Evolutionary conservation across 1,140 invertebrate species (phyloP).

Genomic region (Papilio glaucus): DNA sequence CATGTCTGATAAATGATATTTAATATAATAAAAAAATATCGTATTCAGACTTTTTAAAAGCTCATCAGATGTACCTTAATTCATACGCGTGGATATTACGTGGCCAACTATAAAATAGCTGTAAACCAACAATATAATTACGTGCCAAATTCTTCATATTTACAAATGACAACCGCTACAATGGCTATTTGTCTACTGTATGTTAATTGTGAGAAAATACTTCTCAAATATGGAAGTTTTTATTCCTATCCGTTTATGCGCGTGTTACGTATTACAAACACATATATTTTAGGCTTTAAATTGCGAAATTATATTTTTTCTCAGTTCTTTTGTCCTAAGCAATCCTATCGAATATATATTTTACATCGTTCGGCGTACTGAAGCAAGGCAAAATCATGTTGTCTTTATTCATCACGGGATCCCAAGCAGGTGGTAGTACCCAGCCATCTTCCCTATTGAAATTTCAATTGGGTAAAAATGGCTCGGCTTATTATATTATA

Average conservation of each 20-base stretch:
- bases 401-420: too few relatives aligned
- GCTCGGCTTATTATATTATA: too few relatives aligned
- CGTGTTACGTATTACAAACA: not conserved
- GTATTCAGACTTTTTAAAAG: too few relatives aligned
- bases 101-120: not conserved
- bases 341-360: too few relatives aligned
- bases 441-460: too few relatives aligned
- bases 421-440: too few relatives aligned
- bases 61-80: not conserved
- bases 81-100: not conserved
- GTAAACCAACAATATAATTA: not conserved
- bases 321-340: too few relatives aligned
- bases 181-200: slow-evolving; percentile 18
- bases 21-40: too few relatives aligned
- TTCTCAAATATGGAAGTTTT: slow-evolving; percentile 10
- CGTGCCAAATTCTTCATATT: not conserved
- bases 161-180: not conserved
- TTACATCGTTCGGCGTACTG: too few relatives aligned
- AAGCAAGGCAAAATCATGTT: too few relatives aligned
- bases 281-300: not conserved
- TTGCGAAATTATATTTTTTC: not conserved
- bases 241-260: slow-evolving; percentile 2
- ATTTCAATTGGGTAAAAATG: too few relatives aligned
- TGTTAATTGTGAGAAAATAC: slow-evolving; percentile 24
- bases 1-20: too few relatives aligned